phyloP scores from a whole-genome alignment of 2,888 invertebrate species.

The Agrotis segetum region DNA sequence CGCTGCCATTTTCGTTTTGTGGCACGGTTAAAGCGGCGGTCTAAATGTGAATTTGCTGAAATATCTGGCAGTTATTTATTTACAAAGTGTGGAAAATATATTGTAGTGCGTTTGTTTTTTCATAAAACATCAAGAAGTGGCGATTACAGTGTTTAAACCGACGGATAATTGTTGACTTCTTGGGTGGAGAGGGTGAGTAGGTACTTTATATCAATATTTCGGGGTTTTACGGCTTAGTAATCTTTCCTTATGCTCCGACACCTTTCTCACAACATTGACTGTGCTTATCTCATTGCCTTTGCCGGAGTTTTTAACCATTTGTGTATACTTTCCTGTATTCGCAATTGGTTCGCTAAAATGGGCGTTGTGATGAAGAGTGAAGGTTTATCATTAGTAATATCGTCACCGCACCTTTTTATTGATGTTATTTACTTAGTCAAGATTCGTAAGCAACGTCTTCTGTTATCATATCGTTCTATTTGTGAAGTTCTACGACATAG shows the following conservation, averaged over 20 bases:
- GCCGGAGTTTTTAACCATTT: conserved; percentile 19
- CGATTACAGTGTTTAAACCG: conserved; percentile 73
- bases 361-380: conserved; percentile 83
- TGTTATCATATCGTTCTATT: conserved; percentile 39
- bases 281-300: conserved; percentile 17
- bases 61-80: conserved; percentile 74
- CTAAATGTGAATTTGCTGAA: conserved; percentile 78
- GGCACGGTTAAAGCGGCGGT: conserved; percentile 87
- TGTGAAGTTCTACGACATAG: conserved; percentile 14
- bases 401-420: conserved; percentile 72
- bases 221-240: conserved; percentile 69
- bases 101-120: conserved; percentile 72
- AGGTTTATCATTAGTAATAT: conserved; percentile 80
- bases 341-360: conserved; percentile 73
- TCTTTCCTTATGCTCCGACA: conserved; percentile 40
- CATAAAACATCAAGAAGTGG: conserved; percentile 69
- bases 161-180: conserved; percentile 83
- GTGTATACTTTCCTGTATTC: conserved; percentile 30
- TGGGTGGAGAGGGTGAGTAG: conserved; percentile 88
- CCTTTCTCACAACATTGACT: conserved; percentile 32
- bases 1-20: conserved; percentile 91
- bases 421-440: conserved; percentile 62
- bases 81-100: conserved; percentile 73
- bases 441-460: conserved; percentile 43
- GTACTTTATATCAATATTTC: conserved; percentile 78